Percentiles rank a stretch among this genome's conserved stretches.
Conservation (phyloP, 2,888 invertebrate genomes). For the Thymelicus acteon region DNA sequence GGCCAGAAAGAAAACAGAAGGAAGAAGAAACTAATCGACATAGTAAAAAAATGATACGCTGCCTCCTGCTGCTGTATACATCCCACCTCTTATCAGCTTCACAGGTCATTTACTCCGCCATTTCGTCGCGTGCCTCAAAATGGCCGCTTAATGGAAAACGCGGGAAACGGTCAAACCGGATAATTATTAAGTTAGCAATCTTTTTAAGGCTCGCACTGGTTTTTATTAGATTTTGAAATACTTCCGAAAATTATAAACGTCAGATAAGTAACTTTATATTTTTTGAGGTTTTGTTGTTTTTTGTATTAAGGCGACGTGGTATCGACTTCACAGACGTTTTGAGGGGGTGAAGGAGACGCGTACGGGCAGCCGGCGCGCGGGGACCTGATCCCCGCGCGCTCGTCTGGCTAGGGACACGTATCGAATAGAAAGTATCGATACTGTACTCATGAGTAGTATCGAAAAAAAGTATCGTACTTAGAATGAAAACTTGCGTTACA, state of each 20-base stretch:
- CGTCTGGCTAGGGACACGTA: too few relatives aligned
- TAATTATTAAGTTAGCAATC: constrained; percentile 19
- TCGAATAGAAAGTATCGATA: too few relatives aligned
- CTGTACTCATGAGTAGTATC: too few relatives aligned
- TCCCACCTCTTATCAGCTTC: constrained; percentile 23
- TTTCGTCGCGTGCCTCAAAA: constrained; percentile 31
- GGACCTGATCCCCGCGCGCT: too few relatives aligned
- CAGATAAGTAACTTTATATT: neutral
- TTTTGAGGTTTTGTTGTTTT: neutral
- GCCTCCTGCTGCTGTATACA: neutral
- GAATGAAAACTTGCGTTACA: too few relatives aligned
- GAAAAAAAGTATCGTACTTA: too few relatives aligned
- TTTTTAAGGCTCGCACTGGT: constrained; percentile 6
- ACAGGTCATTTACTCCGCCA: constrained; percentile 30
- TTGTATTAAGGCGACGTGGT: too few relatives aligned
- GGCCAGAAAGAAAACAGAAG: too few relatives aligned
- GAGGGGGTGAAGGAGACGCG: too few relatives aligned
- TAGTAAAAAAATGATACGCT: constrained; percentile 1
- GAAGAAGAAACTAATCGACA: too few relatives aligned
- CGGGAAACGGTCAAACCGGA: constrained; percentile 22
- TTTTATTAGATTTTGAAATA: constrained; percentile 14
- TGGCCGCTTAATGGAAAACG: constrained; percentile 29
- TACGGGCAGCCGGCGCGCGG: too few relatives aligned
- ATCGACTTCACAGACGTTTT: too few relatives aligned
- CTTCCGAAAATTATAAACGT: constrained; percentile 28